Conservation (phyloP, 2,888 invertebrate species). For the Cheiracanthium punctorium region DNA sequence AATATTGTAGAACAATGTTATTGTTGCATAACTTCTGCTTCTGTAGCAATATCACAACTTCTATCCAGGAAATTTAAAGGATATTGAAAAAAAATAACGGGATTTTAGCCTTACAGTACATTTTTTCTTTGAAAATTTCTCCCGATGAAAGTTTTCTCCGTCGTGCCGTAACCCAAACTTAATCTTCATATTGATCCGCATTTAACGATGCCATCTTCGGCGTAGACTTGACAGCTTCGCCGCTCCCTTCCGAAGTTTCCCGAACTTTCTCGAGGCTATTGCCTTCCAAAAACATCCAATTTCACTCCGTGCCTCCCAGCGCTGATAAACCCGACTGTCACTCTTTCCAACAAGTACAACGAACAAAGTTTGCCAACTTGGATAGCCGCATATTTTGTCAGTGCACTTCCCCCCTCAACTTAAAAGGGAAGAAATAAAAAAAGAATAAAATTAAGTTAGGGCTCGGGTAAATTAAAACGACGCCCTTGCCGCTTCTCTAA, state of each 20-base stretch:
- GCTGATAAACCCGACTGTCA: neutral
- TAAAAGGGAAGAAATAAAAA: no score
- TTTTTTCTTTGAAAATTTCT: no score
- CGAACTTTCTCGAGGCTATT: neutral
- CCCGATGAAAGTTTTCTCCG: no score
- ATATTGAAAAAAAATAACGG: no score
- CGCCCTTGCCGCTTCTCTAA: slow-evolving; percentile 1
- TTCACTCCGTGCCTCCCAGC: neutral
- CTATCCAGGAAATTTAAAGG: no score
- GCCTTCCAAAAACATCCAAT: neutral
- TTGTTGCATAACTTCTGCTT: no score
- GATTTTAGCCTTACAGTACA: no score
- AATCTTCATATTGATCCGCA: neutral
- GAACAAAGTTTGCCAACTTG: neutral
- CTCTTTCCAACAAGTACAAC: neutral
- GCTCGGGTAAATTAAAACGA: slow-evolving; percentile 10
- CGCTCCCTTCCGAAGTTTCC: neutral
- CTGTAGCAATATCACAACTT: no score
- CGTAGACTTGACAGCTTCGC: neutral
- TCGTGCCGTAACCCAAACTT: no score
- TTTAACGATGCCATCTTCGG: neutral
- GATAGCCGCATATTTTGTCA: neutral
- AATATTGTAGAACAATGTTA: no score
- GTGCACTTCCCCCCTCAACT: neutral
- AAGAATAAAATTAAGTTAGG: no score